These are phyloP conservation scores for Frieseomelitta varia DNA, from an alignment of 1,140 invertebrate species.

Conservation along the genomic window DNA sequence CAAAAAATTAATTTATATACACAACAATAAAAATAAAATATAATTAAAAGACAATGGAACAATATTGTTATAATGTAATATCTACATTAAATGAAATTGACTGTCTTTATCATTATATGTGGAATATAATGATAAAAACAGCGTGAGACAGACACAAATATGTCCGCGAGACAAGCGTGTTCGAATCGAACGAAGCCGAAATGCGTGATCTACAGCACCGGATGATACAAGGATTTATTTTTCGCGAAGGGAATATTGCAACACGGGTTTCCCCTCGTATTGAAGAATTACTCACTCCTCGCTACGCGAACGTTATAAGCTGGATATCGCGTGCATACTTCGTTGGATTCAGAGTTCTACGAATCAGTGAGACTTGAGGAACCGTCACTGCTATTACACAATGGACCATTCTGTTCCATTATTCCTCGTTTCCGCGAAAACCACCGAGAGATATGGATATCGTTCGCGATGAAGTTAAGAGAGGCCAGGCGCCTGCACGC, in stretches of 20 bases:
- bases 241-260: neutral
- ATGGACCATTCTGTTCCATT: constrained; percentile 57
- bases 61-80: neutral
- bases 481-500: neutral
- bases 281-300: neutral
- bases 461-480: constrained; percentile 46
- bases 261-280: neutral
- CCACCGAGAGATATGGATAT: constrained; percentile 34
- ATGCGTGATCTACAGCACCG: neutral
- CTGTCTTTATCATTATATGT: neutral
- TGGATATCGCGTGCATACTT: constrained; percentile 17
- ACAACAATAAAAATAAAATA: neutral
- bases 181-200: neutral
- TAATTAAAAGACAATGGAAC: neutral
- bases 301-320: too few species aligned
- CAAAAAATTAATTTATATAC: neutral
- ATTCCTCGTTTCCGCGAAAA: constrained; percentile 55
- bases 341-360: neutral
- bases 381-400: constrained; percentile 52
- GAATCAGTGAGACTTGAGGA: constrained; percentile 5
- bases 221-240: neutral
- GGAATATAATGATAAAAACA: too few species aligned
- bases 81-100: constrained; percentile 3
- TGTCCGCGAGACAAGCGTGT: neutral
- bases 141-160: too few species aligned